Percentiles rank a stretch among this genome's conserved stretches.
Conservation (phyloP, 2,888 invertebrate genomes). For the Auanema sp. region DNA sequence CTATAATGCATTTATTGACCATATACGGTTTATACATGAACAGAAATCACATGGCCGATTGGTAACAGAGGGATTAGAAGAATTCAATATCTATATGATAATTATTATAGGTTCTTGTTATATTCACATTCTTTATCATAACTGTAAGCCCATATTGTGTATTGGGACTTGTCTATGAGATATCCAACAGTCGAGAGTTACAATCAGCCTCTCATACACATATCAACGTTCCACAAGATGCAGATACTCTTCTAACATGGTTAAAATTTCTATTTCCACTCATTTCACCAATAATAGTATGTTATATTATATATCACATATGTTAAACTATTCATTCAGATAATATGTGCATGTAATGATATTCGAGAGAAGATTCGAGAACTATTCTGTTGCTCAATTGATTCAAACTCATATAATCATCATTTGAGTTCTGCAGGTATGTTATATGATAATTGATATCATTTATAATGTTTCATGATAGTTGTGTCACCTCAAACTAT, state of each 20-base stretch:
- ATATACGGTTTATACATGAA: slow-evolving; percentile 24
- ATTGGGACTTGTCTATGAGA: slow-evolving; percentile 12
- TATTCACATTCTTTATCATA: slow-evolving; percentile 36
- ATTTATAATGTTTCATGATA: neutral
- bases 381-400: slow-evolving; percentile 50
- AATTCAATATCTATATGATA: neutral
- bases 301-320: neutral
- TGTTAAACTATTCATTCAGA: slow-evolving; percentile 29
- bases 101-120: slow-evolving; percentile 32
- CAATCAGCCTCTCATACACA: slow-evolving; percentile 19
- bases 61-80: no score
- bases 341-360: slow-evolving; percentile 52
- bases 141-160: neutral
- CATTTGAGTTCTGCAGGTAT: slow-evolving; percentile 18
- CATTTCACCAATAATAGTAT: slow-evolving; percentile 55
- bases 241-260: slow-evolving; percentile 58
- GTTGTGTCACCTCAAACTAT: slow-evolving; percentile 36
- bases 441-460: neutral
- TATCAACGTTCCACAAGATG: slow-evolving; percentile 46
- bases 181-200: slow-evolving; percentile 38
- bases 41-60: slow-evolving; percentile 14
- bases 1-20: slow-evolving; percentile 41
- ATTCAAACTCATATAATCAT: slow-evolving; percentile 43
- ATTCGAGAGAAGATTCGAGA: slow-evolving; percentile 57
- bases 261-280: slow-evolving; percentile 56